phyloP scores from a whole-genome alignment of 1,140 invertebrate genomes.

The Pectinophora gossypiella region DNA sequence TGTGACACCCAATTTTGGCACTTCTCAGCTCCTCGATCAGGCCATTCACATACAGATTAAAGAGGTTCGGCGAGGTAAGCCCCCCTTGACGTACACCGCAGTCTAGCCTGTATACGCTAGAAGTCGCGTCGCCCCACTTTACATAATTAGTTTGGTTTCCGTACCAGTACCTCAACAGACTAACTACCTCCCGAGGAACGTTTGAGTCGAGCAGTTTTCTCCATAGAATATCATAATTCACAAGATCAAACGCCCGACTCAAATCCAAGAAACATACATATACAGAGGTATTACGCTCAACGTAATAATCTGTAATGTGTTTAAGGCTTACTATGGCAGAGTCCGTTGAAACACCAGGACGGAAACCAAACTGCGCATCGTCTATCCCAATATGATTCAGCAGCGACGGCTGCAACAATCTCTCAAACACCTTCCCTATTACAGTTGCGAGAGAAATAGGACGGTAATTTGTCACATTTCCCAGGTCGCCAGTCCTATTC shows the following conservation, averaged over 20 bases:
- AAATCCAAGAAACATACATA: neutral
- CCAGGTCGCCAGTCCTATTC: neutral
- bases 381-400: neutral
- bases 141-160: neutral
- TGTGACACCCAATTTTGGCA: neutral
- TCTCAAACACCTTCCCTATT: neutral
- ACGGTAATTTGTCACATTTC: neutral
- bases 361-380: neutral
- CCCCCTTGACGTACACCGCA: neutral
- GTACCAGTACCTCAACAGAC: neutral
- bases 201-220: neutral
- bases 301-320: neutral
- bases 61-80: neutral
- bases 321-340: neutral
- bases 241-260: neutral
- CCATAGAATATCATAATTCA: neutral
- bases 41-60: neutral
- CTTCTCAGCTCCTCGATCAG: neutral
- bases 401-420: neutral
- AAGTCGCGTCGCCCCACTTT: neutral
- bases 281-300: neutral
- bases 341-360: neutral
- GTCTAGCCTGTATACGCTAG: neutral
- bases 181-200: neutral
- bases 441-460: neutral